phyloP scores from a whole-genome alignment of 2,888 invertebrate species.

The Callosobruchus maculatus region DNA sequence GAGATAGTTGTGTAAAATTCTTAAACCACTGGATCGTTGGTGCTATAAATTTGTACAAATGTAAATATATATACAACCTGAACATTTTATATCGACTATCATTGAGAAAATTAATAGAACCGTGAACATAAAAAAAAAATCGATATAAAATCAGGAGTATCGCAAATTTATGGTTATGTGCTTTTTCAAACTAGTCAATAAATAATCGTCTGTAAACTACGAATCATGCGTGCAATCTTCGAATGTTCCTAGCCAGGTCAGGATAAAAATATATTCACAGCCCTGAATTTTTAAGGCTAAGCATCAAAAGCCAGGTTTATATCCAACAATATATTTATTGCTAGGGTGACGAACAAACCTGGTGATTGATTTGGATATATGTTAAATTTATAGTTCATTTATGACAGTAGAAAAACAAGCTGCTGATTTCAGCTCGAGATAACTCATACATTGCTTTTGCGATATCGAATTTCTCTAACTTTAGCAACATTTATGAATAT shows the following conservation, averaged over 20 bases:
- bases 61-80: background rate
- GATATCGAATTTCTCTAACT: background rate
- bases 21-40: background rate
- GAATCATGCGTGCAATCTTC: slow-evolving; percentile 5
- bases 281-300: slow-evolving; percentile 3
- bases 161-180: background rate
- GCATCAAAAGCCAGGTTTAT: slow-evolving; percentile 1
- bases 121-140: background rate
- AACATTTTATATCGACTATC: background rate
- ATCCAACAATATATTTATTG: background rate
- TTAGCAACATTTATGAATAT: background rate
- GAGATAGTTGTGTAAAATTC: background rate
- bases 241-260: slow-evolving; percentile 5
- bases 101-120: background rate
- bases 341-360: background rate
- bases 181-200: background rate
- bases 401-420: too few species aligned
- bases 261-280: slow-evolving; percentile 5
- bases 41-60: background rate
- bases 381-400: too few species aligned
- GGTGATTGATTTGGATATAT: background rate
- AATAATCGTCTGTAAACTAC: slow-evolving; percentile 1
- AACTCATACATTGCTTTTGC: background rate
- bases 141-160: background rate
- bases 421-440: background rate